Conservation (phyloP, 2,113 vertebrate species). For the Telmatochromis sp. region DNA sequence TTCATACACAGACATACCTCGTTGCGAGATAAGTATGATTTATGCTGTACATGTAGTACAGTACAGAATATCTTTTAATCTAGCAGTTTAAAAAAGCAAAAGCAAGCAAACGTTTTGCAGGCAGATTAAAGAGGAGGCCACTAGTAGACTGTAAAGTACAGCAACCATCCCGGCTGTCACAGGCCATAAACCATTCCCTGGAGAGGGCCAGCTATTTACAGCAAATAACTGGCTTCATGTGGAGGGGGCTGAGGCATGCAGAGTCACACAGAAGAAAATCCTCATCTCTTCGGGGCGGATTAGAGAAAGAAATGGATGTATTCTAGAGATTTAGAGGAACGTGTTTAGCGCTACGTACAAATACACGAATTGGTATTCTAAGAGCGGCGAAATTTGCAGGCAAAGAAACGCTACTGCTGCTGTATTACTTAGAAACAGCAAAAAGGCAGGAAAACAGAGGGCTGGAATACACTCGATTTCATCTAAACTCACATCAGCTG, state of each 20-base stretch:
- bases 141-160: constrained; percentile 3
- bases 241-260: constrained; percentile 45
- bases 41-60: background rate
- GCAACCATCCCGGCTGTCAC: background rate
- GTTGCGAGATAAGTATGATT: background rate
- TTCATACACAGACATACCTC: background rate
- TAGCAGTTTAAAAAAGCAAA: background rate
- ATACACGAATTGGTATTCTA: background rate
- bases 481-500: background rate
- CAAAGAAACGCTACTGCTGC: background rate
- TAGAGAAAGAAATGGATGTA: constrained; percentile 33
- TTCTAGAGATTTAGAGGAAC: constrained; percentile 28
- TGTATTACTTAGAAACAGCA: background rate
- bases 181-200: constrained; percentile 17
- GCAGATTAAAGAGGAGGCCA: background rate
- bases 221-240: constrained; percentile 27
- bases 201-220: constrained; percentile 37
- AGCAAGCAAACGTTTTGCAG: background rate
- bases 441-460: background rate
- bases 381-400: background rate
- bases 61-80: background rate
- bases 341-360: background rate
- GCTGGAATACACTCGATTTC: background rate
- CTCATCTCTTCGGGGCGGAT: constrained; percentile 26
- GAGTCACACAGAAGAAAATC: constrained; percentile 40